A percentile compares a stretch with the other conserved stretches of the same genome.
Evolutionary conservation across 92 coral and sea anemone species (phyloP).

Genomic region (Palythoa heliodiscus): DNA sequence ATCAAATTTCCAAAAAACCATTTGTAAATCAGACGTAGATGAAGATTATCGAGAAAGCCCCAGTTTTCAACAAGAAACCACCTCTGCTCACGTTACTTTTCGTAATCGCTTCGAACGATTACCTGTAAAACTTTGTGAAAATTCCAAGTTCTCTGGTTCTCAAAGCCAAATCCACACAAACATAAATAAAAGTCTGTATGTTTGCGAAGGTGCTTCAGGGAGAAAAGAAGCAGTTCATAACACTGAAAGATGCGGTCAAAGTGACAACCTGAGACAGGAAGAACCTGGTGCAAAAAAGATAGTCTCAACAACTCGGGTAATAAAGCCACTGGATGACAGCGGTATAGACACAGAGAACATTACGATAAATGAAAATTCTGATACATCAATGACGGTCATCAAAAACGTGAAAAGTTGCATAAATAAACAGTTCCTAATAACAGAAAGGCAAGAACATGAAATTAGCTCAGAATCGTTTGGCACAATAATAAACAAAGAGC

Average conservation of each 20-base stretch:
- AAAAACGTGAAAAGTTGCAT: background rate
- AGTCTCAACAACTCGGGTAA: background rate
- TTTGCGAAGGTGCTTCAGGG: background rate
- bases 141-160: background rate
- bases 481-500: background rate
- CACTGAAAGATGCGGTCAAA: background rate
- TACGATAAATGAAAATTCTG: background rate
- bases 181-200: background rate
- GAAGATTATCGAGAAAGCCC: background rate
- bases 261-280: background rate
- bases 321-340: background rate
- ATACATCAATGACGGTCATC: background rate
- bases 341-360: background rate
- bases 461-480: background rate
- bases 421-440: background rate
- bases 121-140: background rate
- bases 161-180: background rate
- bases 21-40: no score
- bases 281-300: background rate
- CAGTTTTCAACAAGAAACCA: background rate
- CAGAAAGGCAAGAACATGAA: background rate
- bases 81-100: background rate
- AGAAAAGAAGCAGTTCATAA: background rate
- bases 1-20: background rate
- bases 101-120: background rate